Conservation (phyloP, 2,113 vertebrate species). For the Microtus oregoni region DNA sequence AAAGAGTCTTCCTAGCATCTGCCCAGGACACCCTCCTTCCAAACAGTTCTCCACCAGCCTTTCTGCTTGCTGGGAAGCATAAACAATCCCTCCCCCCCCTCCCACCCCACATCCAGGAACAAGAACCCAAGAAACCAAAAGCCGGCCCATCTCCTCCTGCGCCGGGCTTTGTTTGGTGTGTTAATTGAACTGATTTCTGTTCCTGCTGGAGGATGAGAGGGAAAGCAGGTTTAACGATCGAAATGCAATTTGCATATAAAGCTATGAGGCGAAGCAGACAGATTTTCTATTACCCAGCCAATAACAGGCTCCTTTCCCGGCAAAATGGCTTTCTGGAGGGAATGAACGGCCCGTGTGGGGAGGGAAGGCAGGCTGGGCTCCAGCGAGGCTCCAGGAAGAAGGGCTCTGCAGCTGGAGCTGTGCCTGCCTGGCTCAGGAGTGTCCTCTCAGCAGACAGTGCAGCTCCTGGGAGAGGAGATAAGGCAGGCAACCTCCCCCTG, state of each 20-base stretch:
- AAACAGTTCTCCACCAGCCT: fast-evolving
- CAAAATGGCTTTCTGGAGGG: slow-evolving; percentile 4
- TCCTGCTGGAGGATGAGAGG: slow-evolving; percentile 72
- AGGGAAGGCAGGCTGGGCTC: background rate
- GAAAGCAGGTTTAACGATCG: slow-evolving; percentile 69
- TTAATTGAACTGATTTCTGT: slow-evolving; percentile 75
- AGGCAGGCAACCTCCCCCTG: background rate
- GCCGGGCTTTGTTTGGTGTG: slow-evolving; percentile 30
- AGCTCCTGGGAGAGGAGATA: background rate
- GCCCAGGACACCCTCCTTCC: too few species aligned
- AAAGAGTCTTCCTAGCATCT: background rate
- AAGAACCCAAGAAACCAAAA: background rate
- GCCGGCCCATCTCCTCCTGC: fast-evolving
- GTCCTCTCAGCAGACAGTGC: fast-evolving
- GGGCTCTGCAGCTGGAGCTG: background rate
- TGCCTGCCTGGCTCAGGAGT: fast-evolving
- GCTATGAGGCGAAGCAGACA: slow-evolving; percentile 13
- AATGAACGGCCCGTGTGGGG: background rate
- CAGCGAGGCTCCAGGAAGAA: background rate
- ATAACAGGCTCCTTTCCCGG: slow-evolving; percentile 5
- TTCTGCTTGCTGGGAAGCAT: background rate
- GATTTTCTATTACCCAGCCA: background rate
- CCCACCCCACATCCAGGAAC: background rate
- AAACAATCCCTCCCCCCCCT: too few species aligned
- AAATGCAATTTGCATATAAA: slow-evolving; percentile 64